Conservation (phyloP, 2,888 invertebrate species). For the Priocnemis perturbator region DNA sequence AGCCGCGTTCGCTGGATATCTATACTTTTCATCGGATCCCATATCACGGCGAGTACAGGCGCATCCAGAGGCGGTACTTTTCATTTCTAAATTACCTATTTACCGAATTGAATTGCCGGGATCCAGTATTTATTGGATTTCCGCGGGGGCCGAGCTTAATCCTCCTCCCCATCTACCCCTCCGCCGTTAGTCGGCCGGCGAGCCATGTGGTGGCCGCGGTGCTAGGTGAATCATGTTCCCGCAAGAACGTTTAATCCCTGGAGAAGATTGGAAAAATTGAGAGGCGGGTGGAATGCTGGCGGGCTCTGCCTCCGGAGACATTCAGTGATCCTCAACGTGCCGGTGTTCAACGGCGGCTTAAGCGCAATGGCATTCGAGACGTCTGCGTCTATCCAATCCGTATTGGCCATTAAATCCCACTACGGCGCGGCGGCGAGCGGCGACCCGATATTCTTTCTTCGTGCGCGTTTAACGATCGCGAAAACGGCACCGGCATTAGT, state of each 20-base stretch:
- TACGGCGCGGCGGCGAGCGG: no score
- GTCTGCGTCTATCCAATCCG: no score
- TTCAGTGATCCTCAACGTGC: constrained; percentile 6
- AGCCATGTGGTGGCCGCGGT: constrained; percentile 19
- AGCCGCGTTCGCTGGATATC: constrained; percentile 36
- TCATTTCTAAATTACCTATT: constrained; percentile 56
- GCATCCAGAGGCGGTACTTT: constrained; percentile 4
- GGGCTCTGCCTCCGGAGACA: constrained; percentile 1
- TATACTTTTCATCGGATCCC: constrained; percentile 38
- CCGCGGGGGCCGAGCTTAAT: constrained; percentile 40
- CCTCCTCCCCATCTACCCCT: constrained; percentile 21
- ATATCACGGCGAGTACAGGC: neutral
- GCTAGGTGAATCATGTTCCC: constrained; percentile 43
- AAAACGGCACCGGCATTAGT: neutral
- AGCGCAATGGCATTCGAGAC: no score
- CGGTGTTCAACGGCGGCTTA: no score
- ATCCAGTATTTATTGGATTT: constrained; percentile 47
- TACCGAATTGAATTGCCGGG: constrained; percentile 45
- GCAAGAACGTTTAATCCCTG: constrained; percentile 53
- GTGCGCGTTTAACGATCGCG: constrained; percentile 2
- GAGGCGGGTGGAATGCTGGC: constrained; percentile 20
- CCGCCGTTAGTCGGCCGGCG: neutral
- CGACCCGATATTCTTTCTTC: constrained; percentile 2
- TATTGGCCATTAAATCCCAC: no score
- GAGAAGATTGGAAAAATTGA: constrained; percentile 53